Percentiles rank a stretch among this genome's conserved stretches.
These are phyloP conservation scores for Phaetusa simplex DNA, from an alignment of 2,113 vertebrate species.

Conservation along the genomic window DNA sequence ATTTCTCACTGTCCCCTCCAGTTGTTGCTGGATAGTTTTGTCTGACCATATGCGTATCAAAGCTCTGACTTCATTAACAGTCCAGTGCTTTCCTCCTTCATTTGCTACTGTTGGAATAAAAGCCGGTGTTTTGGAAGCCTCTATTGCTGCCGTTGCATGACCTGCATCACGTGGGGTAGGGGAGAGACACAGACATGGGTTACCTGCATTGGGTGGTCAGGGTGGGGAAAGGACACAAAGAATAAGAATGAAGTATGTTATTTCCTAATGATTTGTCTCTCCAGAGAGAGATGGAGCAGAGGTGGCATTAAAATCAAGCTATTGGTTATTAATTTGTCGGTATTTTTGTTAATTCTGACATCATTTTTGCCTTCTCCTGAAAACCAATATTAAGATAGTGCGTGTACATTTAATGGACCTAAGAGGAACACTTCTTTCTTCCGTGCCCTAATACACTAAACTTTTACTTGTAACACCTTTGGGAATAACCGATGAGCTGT, in stretches of 20 bases:
- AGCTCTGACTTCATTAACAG: slow-evolving; percentile 86
- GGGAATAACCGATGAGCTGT: background rate
- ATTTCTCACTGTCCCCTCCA: slow-evolving; percentile 86
- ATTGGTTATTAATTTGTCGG: background rate
- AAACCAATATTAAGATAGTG: background rate
- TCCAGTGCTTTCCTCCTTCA: slow-evolving; percentile 90
- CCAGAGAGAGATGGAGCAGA: background rate
- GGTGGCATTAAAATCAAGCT: background rate
- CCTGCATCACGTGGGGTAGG: slow-evolving; percentile 57
- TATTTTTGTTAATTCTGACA: background rate
- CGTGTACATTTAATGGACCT: background rate
- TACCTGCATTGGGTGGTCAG: slow-evolving; percentile 12
- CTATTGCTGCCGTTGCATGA: slow-evolving; percentile 44
- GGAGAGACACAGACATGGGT: slow-evolving; percentile 44
- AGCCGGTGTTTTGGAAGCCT: slow-evolving; percentile 38
- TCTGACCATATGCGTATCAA: slow-evolving; percentile 87
- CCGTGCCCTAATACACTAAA: background rate
- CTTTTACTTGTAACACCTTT: background rate
- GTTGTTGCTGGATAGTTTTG: slow-evolving; percentile 78
- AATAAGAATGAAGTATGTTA: background rate
- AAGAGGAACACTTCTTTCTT: background rate
- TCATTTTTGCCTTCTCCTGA: background rate
- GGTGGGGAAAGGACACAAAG: background rate
- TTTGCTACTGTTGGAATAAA: slow-evolving; percentile 75
- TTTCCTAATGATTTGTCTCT: background rate